These are phyloP conservation scores for Echiichthys vipera DNA, from an alignment of 2,797 vertebrate species.

Conservation along the genomic window DNA sequence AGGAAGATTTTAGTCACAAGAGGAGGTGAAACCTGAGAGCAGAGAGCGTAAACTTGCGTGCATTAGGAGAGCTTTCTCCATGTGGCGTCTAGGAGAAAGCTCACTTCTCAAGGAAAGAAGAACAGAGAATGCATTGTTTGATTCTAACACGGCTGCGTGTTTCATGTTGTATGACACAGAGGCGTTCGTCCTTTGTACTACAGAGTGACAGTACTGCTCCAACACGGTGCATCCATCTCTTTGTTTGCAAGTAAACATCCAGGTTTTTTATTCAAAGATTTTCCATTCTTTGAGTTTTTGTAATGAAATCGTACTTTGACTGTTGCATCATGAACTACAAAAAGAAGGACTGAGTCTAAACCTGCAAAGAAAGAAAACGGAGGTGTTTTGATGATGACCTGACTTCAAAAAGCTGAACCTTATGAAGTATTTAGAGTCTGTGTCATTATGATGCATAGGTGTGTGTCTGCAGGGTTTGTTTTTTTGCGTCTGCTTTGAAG, in stretches of 20 bases:
- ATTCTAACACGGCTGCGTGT: constrained; percentile 5
- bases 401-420: not conserved
- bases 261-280: not conserved
- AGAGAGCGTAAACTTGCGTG: constrained; percentile 1
- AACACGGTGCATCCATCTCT: not conserved
- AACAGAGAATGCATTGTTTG: constrained; percentile 31
- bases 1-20: not conserved
- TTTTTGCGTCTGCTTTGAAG: constrained; percentile 8
- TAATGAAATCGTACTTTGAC: not conserved
- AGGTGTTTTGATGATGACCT: not conserved
- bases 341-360: not conserved
- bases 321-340: not conserved
- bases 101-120: constrained; percentile 13
- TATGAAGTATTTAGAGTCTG: constrained; percentile 27
- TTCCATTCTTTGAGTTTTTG: not conserved
- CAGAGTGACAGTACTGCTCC: not conserved
- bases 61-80: constrained; percentile 12
- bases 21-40: not conserved
- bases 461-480: constrained; percentile 13
- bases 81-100: not conserved
- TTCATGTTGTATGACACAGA: constrained; percentile 12
- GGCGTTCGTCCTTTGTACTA: constrained; percentile 8
- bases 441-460: constrained; percentile 28
- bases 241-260: not conserved
- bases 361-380: not conserved